Evolutionary conservation across 2,113 vertebrate species (phyloP), one percentile per base, ranked within the genome.

Genomic region (Amblyornis subalaris): DNA sequence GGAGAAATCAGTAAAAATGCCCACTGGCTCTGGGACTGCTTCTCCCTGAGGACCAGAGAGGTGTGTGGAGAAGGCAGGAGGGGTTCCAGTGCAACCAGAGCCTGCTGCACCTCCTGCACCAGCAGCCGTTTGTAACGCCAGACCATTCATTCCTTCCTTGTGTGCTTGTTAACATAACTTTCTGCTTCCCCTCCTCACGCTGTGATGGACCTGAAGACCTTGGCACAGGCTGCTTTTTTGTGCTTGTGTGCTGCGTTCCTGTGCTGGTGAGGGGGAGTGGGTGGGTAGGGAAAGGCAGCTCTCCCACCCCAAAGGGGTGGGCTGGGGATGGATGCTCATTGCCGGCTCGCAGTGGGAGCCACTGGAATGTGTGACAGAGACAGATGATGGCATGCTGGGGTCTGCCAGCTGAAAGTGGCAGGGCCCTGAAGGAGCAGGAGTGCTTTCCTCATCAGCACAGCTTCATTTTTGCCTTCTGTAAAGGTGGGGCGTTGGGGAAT

Each of bases 291-390:
- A 85, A 97, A 93, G 89, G 79, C 81, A 60, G 48, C 35, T 80
- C 95, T 92, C 87, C 90, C 51, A 22, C 61, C 85, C 81, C 81
- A 75, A 94, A 96, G 89, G 64, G 93, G 89, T 96, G 97, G 95
- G 95, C 82, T 67, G 45, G 79, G 97, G 95, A 96, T 95, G 96
- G 93, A 93, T 97, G 96, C 93, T 95, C 47, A 12, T 85, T 85
- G 89, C 96, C 96, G 96, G 89, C 78, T 96, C 91, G 89, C 93
- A 94, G 97, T 96, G 89, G 95, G 88, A 97, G 97, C 73, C n/a
- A 2, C 94, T 95, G 91, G 86, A 93, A 90, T 47, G 92, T 8
- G 42, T 97, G 97, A 97, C 95, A 95, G 97, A 98, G 97, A 98
- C 96, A 88, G 97, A 98, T 98, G 97, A 97, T 91, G 90, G 84